Percentiles rank a stretch among this genome's conserved stretches.
Evolutionary conservation across 37 sponge, comb jelly and placozoan species (phyloP).

Genomic region (Crambe crambe): DNA sequence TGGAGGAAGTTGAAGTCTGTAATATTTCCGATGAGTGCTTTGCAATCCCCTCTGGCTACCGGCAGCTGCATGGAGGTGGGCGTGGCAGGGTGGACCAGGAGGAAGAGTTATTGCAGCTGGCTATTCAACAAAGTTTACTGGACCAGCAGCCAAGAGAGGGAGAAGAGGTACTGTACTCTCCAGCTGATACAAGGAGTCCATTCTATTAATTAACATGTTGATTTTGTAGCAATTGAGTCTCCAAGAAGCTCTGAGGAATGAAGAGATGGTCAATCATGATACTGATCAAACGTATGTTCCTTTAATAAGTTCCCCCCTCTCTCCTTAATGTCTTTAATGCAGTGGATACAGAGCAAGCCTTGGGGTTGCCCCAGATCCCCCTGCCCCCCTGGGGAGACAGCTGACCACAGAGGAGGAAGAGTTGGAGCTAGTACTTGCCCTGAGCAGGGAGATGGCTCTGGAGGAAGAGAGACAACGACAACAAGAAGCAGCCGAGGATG

Average conservation of each 20-base stretch:
- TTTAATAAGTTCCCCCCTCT: not conserved
- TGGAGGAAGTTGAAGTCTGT: constrained; percentile 42
- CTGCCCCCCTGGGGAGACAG: not conserved
- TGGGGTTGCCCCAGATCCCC: not conserved
- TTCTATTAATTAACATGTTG: too few species aligned
- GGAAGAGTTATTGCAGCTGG: constrained; percentile 94
- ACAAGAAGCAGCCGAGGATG: constrained; percentile 51
- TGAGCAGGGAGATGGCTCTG: constrained; percentile 33
- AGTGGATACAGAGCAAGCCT: not conserved
- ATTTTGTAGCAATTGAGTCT: constrained; percentile 12
- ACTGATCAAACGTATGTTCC: not conserved
- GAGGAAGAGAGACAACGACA: constrained; percentile 32
- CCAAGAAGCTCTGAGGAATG: constrained; percentile 36
- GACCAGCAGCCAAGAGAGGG: constrained; percentile 49
- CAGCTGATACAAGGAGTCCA: too few species aligned
- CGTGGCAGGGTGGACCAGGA: constrained; percentile 68
- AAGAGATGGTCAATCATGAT: not conserved
- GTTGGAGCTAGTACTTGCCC: constrained; percentile 56
- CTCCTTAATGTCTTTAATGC: not conserved
- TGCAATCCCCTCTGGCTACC: constrained; percentile 67
- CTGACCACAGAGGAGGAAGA: constrained; percentile 40
- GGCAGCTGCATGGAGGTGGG: constrained; percentile 25
- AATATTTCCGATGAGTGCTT: constrained; percentile 80
- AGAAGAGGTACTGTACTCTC: constrained; percentile 1
- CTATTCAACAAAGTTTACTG: constrained; percentile 91